Percentiles rank a stretch among this genome's conserved stretches.
phyloP scores from a whole-genome alignment of 2,888 invertebrate genomes.

The Diloba caeruleocephala region DNA sequence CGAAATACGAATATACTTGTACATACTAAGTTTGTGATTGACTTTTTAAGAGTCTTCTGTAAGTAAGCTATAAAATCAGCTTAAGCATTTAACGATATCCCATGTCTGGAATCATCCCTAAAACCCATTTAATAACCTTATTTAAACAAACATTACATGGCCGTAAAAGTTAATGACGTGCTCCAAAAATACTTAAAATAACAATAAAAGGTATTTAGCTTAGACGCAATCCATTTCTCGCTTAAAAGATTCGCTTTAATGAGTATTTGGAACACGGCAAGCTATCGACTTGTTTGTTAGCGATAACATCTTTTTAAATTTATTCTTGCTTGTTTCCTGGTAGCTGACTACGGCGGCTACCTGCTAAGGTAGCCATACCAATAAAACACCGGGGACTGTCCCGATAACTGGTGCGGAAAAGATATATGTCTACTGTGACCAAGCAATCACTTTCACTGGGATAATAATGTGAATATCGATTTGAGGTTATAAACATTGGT shows the following conservation, averaged over 20 bases:
- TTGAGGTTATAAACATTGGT: no score
- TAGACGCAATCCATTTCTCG: constrained; percentile 19
- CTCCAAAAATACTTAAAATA: constrained; percentile 45
- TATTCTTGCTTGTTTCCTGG: constrained; percentile 8
- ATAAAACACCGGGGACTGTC: constrained; percentile 59
- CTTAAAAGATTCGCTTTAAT: background rate
- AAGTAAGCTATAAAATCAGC: constrained; percentile 48
- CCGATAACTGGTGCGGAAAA: constrained; percentile 62
- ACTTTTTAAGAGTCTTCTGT: constrained; percentile 14
- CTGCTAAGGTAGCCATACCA: constrained; percentile 57
- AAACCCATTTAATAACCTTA: constrained; percentile 54
- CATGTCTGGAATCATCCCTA: constrained; percentile 46
- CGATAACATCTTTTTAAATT: constrained; percentile 18
- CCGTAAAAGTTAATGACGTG: constrained; percentile 48
- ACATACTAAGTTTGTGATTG: constrained; percentile 20
- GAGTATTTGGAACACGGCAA: background rate
- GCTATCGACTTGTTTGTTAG: background rate
- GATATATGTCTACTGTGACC: constrained; percentile 57
- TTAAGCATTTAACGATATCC: constrained; percentile 50
- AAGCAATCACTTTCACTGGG: constrained; percentile 44
- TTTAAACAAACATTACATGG: constrained; percentile 56
- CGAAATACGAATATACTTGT: no score
- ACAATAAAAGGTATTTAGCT: constrained; percentile 35
- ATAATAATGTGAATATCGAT: constrained; percentile 33
- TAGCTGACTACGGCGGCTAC: constrained; percentile 28